phyloP scores from a whole-genome alignment of 37 sponge, comb jelly and placozoan genomes.

The Cliona cf. orientalis region DNA sequence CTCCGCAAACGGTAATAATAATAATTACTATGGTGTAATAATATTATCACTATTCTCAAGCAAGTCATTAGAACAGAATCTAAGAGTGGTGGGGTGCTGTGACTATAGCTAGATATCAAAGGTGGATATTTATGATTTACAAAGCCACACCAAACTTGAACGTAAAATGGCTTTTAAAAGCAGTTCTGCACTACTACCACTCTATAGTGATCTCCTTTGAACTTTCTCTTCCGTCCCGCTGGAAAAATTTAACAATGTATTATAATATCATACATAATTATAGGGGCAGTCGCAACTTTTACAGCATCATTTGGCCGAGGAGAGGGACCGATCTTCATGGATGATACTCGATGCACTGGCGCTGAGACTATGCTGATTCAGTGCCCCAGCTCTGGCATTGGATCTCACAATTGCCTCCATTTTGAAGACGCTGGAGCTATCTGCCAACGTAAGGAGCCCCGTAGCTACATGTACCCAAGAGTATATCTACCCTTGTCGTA shows the following conservation, averaged over 20 bases:
- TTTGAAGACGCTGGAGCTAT: constrained; percentile 43
- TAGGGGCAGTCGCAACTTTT: constrained; percentile 1
- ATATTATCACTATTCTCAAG: no score
- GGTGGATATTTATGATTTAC: no score
- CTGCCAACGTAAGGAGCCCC: constrained; percentile 31
- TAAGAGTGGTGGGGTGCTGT: no score
- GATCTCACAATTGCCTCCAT: constrained; percentile 44
- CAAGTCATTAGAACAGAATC: no score
- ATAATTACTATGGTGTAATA: no score
- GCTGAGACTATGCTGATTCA: constrained; percentile 20
- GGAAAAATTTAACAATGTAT: neutral
- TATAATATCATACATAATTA: neutral
- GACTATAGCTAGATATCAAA: no score
- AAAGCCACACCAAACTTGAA: no score
- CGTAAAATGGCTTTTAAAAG: no score
- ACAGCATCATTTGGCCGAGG: constrained; percentile 35
- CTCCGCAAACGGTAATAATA: constrained; percentile 14
- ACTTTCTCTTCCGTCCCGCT: neutral
- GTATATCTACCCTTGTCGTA: no score
- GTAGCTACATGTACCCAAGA: no score
- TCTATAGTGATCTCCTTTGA: neutral
- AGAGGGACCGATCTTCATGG: constrained; percentile 27
- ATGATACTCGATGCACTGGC: constrained; percentile 22
- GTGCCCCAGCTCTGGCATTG: constrained; percentile 4
- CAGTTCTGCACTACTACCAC: no score